Base-by-base conservation (phyloP, 1,140 invertebrate species). In the Eufriesea mexicana region DNA sequence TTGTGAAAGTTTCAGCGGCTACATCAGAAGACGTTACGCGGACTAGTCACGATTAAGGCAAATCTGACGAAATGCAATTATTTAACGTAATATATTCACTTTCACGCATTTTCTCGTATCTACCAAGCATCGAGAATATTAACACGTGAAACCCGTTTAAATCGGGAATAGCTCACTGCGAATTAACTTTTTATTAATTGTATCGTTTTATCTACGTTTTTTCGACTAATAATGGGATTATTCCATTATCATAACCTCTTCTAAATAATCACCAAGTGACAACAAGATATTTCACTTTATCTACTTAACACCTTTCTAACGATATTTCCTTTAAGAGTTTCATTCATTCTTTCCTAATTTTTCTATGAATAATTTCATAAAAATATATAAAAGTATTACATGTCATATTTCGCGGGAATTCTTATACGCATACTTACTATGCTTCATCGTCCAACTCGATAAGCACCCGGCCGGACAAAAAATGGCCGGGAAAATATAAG, bases 401-500 rank as follows among this genome's bases (percentile, higher is more conserved):
- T 35, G 2, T 16, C 2, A 45, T 5, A 47, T 68, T 68, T 62
- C n/a, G 10, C 23, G 49, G 4, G 14, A 79, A 35, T 42, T 25
- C 2, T 67, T 16, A 5, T 59, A 5, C n/a, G 61, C 80, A 74
- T 61, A 96, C 96, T 96, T 94, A 96, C 94, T 94, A 94, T 49
- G 98, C 98, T 92, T 99, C 98, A 94, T 99, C 98, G 92, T 98
- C 98, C 66, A 99, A 94, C 92, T 99, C 98, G 85, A 99, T 97
- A 28, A 99, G 95, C 28, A 99, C 98, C 89, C 98, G 95, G 49
- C 98, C 98, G 61, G 97, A 98, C 75, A 99, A 95, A 93, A 99
- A 99, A 92, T 98, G 96, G 49, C 98, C 97, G 64, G 98, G 98
- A 91, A 99, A 98, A 93, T 99, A 99, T 57, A 99, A 94, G 51